Evolutionary conservation across 2,113 vertebrate species (phyloP).

Genomic region (Labeo catla): DNA sequence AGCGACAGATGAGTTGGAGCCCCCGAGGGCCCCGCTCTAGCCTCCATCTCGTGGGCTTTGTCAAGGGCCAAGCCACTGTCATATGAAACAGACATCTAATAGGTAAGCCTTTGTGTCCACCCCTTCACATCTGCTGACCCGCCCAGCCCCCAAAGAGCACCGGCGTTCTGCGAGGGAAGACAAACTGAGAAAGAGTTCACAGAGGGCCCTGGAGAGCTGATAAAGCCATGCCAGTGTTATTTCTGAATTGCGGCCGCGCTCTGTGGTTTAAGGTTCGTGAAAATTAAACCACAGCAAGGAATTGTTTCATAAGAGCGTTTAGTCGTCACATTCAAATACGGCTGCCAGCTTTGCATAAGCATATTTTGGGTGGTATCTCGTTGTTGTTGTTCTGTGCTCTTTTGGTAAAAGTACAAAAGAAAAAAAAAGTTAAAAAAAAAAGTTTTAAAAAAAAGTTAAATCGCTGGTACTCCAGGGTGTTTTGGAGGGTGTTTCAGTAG

Average conservation of each 20-base stretch:
- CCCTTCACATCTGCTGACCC: slow-evolving; percentile 76
- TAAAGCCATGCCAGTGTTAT: slow-evolving; percentile 66
- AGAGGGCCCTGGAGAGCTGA: slow-evolving; percentile 71
- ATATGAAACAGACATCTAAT: slow-evolving; percentile 77
- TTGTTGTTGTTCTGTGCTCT: slow-evolving; percentile 4
- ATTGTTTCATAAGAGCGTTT: slow-evolving; percentile 15
- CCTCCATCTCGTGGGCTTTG: slow-evolving; percentile 73
- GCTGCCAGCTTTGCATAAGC: background rate
- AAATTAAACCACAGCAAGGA: slow-evolving; percentile 39
- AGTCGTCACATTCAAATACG: background rate
- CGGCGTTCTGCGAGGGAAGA: slow-evolving; percentile 56
- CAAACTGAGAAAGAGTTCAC: slow-evolving; percentile 57
- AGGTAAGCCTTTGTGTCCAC: slow-evolving; percentile 80
- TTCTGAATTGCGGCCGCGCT: slow-evolving; percentile 62
- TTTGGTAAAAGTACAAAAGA: background rate
- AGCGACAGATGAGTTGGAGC: slow-evolving; percentile 76
- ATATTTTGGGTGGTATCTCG: slow-evolving; percentile 20
- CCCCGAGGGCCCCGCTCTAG: slow-evolving; percentile 70
- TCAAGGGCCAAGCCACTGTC: slow-evolving; percentile 63
- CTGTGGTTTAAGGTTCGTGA: slow-evolving; percentile 60
- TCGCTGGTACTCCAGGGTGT: slow-evolving; percentile 33
- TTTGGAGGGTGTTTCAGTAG: slow-evolving; percentile 46
- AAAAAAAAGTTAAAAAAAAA: background rate
- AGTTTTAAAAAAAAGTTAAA: background rate
- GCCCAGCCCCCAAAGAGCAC: slow-evolving; percentile 72